Evolutionary conservation across 1,140 invertebrate species (phyloP).

Genomic region (Bombus terrestris): DNA sequence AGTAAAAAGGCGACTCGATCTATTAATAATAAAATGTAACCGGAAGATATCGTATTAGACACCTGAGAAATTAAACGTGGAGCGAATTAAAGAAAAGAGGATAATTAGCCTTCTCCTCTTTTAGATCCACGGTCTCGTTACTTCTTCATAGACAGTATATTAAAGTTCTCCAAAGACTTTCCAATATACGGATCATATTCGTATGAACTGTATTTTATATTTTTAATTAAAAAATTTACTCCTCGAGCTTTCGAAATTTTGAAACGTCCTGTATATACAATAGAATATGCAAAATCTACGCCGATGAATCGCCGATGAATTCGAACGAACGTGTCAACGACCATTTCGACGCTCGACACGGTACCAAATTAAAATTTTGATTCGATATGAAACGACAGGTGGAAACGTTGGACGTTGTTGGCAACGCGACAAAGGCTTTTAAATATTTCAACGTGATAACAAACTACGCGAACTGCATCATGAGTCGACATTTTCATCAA

Average conservation of each 20-base stretch:
- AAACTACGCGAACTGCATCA: background rate
- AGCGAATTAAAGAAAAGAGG: background rate
- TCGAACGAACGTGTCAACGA: background rate
- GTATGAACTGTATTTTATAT: too few relatives aligned
- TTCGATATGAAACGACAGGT: background rate
- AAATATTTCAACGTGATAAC: slow-evolving; percentile 12
- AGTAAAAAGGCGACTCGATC: background rate
- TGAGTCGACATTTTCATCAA: background rate
- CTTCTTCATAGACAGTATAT: too few relatives aligned
- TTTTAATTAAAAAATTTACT: too few relatives aligned
- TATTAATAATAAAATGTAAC: background rate
- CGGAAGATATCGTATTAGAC: background rate
- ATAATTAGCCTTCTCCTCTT: background rate
- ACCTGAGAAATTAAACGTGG: background rate
- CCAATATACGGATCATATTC: too few relatives aligned
- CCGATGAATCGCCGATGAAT: background rate
- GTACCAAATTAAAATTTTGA: background rate
- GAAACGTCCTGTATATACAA: background rate
- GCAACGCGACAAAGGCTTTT: background rate
- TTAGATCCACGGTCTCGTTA: too few relatives aligned
- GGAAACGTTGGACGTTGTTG: background rate
- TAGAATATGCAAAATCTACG: background rate
- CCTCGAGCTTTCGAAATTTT: too few relatives aligned
- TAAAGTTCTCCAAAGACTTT: too few relatives aligned
- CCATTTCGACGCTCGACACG: background rate